These are phyloP conservation scores for Vannuccia rotundouncinata DNA, from an alignment of 2,888 invertebrate species.

Conservation along the genomic window DNA sequence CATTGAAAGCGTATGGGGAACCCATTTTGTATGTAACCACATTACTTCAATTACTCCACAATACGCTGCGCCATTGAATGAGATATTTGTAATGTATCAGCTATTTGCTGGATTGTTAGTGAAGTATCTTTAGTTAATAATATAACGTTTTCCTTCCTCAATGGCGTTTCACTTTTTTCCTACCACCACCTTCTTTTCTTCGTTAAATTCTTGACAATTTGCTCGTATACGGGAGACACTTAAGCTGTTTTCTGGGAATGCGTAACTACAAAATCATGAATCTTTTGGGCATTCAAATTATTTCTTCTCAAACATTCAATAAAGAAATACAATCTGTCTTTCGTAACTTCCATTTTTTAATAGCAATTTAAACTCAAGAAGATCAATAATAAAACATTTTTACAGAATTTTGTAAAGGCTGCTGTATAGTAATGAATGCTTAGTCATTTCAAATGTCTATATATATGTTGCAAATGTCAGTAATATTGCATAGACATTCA, in stretches of 20 bases:
- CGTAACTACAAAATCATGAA: neutral
- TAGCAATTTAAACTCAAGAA: too few species aligned
- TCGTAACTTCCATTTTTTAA: too few species aligned
- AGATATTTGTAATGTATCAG: neutral
- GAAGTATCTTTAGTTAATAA: neutral
- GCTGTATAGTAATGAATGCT: too few species aligned
- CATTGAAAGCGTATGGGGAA: neutral
- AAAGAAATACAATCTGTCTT: too few species aligned
- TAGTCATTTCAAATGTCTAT: too few species aligned
- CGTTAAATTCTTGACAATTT: neutral
- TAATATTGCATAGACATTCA: too few species aligned
- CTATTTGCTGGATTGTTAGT: neutral
- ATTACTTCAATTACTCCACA: neutral
- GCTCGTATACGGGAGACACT: neutral
- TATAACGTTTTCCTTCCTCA: neutral
- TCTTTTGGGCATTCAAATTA: too few species aligned
- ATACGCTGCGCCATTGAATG: neutral
- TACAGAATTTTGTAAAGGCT: too few species aligned
- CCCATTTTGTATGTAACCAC: neutral
- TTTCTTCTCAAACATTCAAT: too few species aligned
- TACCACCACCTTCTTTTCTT: neutral
- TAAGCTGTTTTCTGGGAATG: neutral
- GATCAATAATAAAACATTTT: too few species aligned
- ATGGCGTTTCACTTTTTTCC: neutral
- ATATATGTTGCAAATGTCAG: too few species aligned